These are phyloP conservation scores for Hermatobates lingyangjiaoensis DNA, from an alignment of 1,140 invertebrate species.

Conservation along the genomic window DNA sequence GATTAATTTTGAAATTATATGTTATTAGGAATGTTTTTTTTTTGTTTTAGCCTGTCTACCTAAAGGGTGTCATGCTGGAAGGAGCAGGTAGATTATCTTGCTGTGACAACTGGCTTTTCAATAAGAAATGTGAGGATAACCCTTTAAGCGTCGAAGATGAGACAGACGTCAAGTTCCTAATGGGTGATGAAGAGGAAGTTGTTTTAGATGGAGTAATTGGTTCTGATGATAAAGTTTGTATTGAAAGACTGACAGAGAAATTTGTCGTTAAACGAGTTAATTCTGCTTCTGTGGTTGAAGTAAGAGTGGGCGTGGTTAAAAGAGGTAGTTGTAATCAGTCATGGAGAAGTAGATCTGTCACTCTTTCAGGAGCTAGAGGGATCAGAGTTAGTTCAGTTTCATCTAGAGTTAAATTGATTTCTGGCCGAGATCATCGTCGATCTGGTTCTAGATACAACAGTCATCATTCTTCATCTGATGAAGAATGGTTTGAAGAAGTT, in stretches of 20 bases:
- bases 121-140: background rate
- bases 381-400: background rate
- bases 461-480: slow-evolving; percentile 24
- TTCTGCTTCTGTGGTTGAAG: slow-evolving; percentile 17
- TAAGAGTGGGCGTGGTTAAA: slow-evolving; percentile 12
- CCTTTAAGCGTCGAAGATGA: background rate
- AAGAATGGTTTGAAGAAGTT: slow-evolving; percentile 25
- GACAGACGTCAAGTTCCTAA: background rate
- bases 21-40: slow-evolving; percentile 16
- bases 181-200: background rate
- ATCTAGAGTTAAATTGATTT: slow-evolving; percentile 17
- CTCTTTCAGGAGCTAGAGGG: slow-evolving; percentile 9
- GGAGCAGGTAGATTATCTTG: slow-evolving; percentile 61
- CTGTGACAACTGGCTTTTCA: slow-evolving; percentile 23
- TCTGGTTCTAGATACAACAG: slow-evolving; percentile 19
- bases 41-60: slow-evolving; percentile 60
- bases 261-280: slow-evolving; percentile 17
- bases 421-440: slow-evolving; percentile 14
- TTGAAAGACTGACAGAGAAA: slow-evolving; percentile 5
- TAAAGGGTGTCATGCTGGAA: slow-evolving; percentile 42
- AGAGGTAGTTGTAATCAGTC: slow-evolving; percentile 11
- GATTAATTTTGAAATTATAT: slow-evolving; percentile 16
- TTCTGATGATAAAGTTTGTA: background rate
- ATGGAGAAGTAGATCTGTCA: slow-evolving; percentile 15
- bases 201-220: background rate